phyloP scores from a whole-genome alignment of 2,113 vertebrate genomes.

The Heterocephalus glaber region DNA sequence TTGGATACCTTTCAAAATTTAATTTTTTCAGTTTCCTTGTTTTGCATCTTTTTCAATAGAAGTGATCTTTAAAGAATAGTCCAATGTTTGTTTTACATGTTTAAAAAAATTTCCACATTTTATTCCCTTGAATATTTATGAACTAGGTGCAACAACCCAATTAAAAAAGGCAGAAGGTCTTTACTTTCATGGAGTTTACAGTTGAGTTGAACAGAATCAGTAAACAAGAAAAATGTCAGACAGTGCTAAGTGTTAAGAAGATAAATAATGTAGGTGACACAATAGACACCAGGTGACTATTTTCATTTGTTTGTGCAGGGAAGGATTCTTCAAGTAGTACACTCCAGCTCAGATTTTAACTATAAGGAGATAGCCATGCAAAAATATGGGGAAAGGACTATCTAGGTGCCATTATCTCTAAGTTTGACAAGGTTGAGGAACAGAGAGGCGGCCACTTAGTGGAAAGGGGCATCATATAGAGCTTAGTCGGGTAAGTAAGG shows the following conservation, averaged over 20 bases:
- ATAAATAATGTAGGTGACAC: not conserved
- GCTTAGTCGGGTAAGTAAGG: not conserved
- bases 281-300: not conserved
- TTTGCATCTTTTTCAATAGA: not conserved
- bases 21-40: not conserved
- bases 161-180: not conserved
- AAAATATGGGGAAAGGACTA: not conserved
- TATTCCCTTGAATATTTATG: not conserved
- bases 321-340: not conserved
- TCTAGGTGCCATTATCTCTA: not conserved
- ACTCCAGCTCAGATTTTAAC: not conserved
- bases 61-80: not conserved
- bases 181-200: not conserved
- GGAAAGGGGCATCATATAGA: not conserved
- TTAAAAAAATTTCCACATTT: not conserved
- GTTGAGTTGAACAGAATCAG: not conserved
- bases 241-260: not conserved
- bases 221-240: not conserved
- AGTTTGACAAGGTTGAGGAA: not conserved
- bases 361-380: not conserved
- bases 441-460: not conserved
- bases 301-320: not conserved
- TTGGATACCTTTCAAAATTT: not conserved
- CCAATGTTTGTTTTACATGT: not conserved
- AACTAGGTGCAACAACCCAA: not conserved